phyloP scores from a whole-genome alignment of 2,888 invertebrate species.

The Plebejus melissa region DNA sequence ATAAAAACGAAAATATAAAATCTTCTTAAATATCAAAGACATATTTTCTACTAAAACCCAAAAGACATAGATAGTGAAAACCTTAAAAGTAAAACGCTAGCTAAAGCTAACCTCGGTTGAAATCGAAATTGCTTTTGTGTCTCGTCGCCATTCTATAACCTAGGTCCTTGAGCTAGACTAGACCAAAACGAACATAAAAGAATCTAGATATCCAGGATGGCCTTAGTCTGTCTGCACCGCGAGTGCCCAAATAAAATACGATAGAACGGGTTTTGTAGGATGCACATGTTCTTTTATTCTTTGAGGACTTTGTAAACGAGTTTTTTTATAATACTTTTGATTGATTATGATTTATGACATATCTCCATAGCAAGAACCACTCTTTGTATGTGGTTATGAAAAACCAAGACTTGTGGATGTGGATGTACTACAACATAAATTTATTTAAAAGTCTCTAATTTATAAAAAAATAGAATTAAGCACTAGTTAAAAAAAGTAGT shows the following conservation, averaged over 20 bases:
- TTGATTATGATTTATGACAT: not conserved
- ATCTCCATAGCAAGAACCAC: not conserved
- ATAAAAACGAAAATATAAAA: not conserved
- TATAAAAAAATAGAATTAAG: no score
- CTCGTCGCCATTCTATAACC: constrained; percentile 18
- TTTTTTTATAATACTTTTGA: not conserved
- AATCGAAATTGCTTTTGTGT: constrained; percentile 14
- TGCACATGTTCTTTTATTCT: not conserved
- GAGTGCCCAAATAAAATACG: constrained; percentile 13
- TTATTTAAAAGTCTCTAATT: no score
- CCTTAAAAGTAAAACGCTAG: not conserved
- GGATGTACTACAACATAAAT: no score
- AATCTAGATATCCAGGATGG: constrained; percentile 12
- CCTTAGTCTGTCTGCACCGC: constrained; percentile 12
- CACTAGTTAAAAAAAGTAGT: no score
- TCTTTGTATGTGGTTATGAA: not conserved
- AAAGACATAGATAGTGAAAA: not conserved
- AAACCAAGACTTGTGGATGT: not conserved
- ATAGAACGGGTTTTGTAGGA: constrained; percentile 1
- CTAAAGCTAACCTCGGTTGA: not conserved
- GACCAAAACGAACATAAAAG: not conserved
- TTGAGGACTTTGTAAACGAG: not conserved
- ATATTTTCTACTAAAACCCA: not conserved
- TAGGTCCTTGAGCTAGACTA: constrained; percentile 11
- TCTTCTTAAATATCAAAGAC: not conserved